Conservation (phyloP, 2,797 vertebrate genomes). For the Xenentodon cancila region DNA sequence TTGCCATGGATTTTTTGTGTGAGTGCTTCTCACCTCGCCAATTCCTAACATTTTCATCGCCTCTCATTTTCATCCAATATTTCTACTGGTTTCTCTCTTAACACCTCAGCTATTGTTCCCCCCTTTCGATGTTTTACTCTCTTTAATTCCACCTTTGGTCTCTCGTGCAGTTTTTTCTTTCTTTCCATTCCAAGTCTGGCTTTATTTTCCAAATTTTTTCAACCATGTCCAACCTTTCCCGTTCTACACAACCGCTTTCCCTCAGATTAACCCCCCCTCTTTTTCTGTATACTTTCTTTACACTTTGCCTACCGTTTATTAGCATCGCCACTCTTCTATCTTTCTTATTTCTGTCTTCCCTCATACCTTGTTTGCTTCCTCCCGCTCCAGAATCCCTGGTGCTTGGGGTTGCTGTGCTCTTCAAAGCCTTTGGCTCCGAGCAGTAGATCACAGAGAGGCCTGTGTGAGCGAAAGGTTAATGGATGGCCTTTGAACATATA, state of each 20-base stretch:
- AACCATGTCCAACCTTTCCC: background rate
- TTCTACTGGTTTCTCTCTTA: conserved; percentile 34
- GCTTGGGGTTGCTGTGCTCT: conserved; percentile 66
- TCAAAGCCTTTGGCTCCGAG: conserved; percentile 82
- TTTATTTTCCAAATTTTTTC: conserved; percentile 6
- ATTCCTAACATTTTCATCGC: conserved; percentile 27
- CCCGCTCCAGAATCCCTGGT: conserved; percentile 18
- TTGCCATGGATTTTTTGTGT: conserved; percentile 31
- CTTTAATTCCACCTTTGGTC: background rate
- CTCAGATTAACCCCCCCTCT: conserved; percentile 11
- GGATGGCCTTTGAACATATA: conserved; percentile 86
- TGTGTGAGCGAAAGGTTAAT: conserved; percentile 85
- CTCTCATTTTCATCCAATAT: conserved; percentile 60
- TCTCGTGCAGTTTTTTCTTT: conserved; percentile 7
- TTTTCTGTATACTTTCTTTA: conserved; percentile 29
- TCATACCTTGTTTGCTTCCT: conserved; percentile 36
- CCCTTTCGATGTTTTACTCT: background rate
- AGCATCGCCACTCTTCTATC: conserved; percentile 34
- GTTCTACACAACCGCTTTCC: conserved; percentile 10
- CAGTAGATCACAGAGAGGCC: conserved; percentile 82
- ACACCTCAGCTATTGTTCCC: conserved; percentile 25
- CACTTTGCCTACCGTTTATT: conserved; percentile 32
- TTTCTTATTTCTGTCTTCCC: conserved; percentile 23
- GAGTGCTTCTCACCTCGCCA: conserved; percentile 39
- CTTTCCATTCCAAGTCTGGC: conserved; percentile 8